These are phyloP conservation scores for Chelonus formosanus DNA, from an alignment of 2,888 invertebrate species.

Conservation along the genomic window DNA sequence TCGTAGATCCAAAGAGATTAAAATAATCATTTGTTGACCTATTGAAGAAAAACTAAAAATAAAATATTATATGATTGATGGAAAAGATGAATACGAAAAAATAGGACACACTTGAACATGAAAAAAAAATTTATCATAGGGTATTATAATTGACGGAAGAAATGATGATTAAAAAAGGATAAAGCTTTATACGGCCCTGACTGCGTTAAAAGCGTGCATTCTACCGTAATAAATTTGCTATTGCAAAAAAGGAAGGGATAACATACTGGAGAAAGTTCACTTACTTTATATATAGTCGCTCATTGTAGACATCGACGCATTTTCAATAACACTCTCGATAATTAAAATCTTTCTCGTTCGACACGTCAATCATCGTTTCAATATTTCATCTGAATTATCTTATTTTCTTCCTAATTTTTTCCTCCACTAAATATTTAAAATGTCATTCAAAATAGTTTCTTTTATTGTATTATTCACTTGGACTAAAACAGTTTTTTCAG, in stretches of 20 bases:
- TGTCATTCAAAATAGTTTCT: slow-evolving; percentile 28
- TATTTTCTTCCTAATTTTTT: slow-evolving; percentile 1
- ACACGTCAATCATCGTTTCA: slow-evolving; percentile 10
- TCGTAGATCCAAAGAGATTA: slow-evolving; percentile 30
- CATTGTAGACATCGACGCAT: slow-evolving; percentile 54
- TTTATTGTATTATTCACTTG: slow-evolving; percentile 35
- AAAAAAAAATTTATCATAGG: neutral
- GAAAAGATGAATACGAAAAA: slow-evolving; percentile 5
- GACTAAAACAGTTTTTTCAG: slow-evolving; percentile 27
- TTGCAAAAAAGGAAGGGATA: slow-evolving; percentile 36
- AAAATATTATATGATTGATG: neutral
- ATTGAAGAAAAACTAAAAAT: neutral
- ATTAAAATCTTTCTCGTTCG: slow-evolving; percentile 43
- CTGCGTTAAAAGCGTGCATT: slow-evolving; percentile 58
- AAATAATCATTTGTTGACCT: slow-evolving; percentile 30
- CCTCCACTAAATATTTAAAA: neutral
- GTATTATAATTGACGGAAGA: slow-evolving; percentile 2
- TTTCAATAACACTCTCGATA: slow-evolving; percentile 56
- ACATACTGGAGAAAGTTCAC: slow-evolving; percentile 59
- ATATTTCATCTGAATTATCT: neutral
- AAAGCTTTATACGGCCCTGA: slow-evolving; percentile 57
- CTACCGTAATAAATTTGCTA: slow-evolving; percentile 60
- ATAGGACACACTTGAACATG: slow-evolving; percentile 1
- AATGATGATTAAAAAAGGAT: slow-evolving; percentile 18
- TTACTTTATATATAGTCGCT: slow-evolving; percentile 61